Conservation (phyloP, 1,140 invertebrate genomes). For the Zaprionus lachaisei region DNA sequence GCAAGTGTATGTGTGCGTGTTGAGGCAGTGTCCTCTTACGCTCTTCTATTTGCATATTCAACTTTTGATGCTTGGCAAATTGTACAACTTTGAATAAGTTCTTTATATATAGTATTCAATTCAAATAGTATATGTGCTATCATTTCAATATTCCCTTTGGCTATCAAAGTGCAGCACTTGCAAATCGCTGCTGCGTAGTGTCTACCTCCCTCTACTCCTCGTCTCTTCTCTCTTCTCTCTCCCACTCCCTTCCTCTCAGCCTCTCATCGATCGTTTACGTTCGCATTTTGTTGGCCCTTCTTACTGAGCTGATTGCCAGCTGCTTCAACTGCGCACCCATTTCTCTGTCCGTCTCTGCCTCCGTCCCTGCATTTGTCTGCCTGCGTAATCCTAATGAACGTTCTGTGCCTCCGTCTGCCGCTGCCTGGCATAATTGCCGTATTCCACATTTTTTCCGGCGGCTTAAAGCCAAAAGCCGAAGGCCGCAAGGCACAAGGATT, state of each 20-base stretch:
- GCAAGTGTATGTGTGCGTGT: neutral
- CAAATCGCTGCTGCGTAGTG: neutral
- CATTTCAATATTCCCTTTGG: neutral
- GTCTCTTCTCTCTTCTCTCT: neutral
- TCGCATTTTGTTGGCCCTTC: neutral
- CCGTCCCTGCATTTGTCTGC: neutral
- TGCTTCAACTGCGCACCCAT: neutral
- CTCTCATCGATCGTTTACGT: neutral
- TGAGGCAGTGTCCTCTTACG: neutral
- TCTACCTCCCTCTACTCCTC: too few relatives aligned
- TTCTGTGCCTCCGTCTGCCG: conserved; percentile 13
- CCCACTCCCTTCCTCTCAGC: neutral
- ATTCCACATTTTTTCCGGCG: conserved; percentile 38
- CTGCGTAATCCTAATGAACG: conserved; percentile 48
- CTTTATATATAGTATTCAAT: neutral
- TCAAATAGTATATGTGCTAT: neutral
- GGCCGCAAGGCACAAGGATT: conserved; percentile 4
- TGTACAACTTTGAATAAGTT: neutral
- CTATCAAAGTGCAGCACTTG: conserved; percentile 1
- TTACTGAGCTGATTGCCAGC: neutral
- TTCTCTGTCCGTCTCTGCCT: neutral
- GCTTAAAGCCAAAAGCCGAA: conserved; percentile 18
- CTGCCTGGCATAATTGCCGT: conserved; percentile 40
- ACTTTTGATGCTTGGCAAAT: neutral
- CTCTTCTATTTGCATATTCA: conserved; percentile 4